Evolutionary conservation across 2,888 invertebrate genomes (phyloP).

Genomic region (Agriopis aurantiaria): DNA sequence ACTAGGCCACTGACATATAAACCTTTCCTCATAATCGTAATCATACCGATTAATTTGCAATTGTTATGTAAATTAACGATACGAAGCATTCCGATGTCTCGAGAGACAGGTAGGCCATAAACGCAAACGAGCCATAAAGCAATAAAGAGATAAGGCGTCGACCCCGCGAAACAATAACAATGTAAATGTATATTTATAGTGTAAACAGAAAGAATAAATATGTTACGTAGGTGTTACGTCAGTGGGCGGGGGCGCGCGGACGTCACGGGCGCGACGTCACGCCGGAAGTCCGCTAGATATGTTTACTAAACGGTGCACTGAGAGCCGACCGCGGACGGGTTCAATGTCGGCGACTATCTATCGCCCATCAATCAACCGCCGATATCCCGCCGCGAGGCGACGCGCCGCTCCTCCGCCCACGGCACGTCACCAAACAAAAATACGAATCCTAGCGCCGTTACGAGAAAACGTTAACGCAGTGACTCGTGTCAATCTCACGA

Average conservation of each 20-base stretch:
- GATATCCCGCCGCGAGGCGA: slow-evolving; percentile 46
- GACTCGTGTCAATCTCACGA: slow-evolving; percentile 53
- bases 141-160: slow-evolving; percentile 81
- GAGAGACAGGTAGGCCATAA: slow-evolving; percentile 60
- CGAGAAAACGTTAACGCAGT: slow-evolving; percentile 29
- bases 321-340: slow-evolving; percentile 65
- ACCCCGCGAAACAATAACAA: slow-evolving; percentile 80
- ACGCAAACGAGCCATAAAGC: slow-evolving; percentile 69
- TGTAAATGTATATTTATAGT: slow-evolving; percentile 82
- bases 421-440: slow-evolving; percentile 28
- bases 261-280: slow-evolving; percentile 80
- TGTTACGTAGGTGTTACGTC: slow-evolving; percentile 76
- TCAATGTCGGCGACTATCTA: slow-evolving; percentile 83
- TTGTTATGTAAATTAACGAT: slow-evolving; percentile 41
- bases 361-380: slow-evolving; percentile 81
- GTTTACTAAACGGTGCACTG: slow-evolving; percentile 67
- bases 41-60: slow-evolving; percentile 42
- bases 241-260: slow-evolving; percentile 53
- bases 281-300: slow-evolving; percentile 82
- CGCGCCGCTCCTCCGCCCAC: slow-evolving; percentile 37
- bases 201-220: slow-evolving; percentile 82
- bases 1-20: slow-evolving; percentile 19
- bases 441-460: slow-evolving; percentile 28
- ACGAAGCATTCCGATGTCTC: slow-evolving; percentile 44
- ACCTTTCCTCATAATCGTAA: slow-evolving; percentile 34